Base-by-base conservation (phyloP, 2,888 invertebrate species). In the Epinotia ramella region DNA sequence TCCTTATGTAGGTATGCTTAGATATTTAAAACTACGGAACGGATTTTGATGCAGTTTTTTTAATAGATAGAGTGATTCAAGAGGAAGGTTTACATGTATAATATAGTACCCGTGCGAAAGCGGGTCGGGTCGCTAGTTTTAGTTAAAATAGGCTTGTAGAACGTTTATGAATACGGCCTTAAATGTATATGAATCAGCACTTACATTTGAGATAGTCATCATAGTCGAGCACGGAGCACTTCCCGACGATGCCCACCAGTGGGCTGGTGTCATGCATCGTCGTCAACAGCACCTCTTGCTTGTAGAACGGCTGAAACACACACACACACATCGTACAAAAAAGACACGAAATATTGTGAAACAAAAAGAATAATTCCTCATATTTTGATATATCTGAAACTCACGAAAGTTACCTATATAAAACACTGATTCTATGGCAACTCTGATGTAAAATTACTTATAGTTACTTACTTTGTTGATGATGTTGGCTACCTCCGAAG, bases 181-280 rank as follows among this genome's bases (percentile, higher is more conserved):
- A 33, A 33, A 33, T 6, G 7, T 33, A 64, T 46, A 57, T 33
- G 44, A 16, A 18, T n/a, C 20, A 6, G 33, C 4, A 95, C 97
- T 96, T 95, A 96, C 98, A 96, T 84, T 97, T 97, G 77, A 97
- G 96, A 88, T 98, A 99, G 84, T 99, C 99, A 78, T 97, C 97
- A 85, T 97, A 97, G 86, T 98, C 98, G 73, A 99, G 94, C 9
- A 99, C 98, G 0, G 97, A 95, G 89, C 99, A 99, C 81, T 97
- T 97, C 16, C 98, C 98, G 78, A 98, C 97, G 79, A 99, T 97
- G 80, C 97, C 98, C 82, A 98, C 97, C 46, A 99, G 95, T 4
- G 98, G 98, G 89, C 98, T 98, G 0, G 98, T 97, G 85, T 98
- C 98, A 87, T 99, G 99, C 79, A 98, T 96, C 0, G 98, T 97